Evolutionary conservation across 2,888 invertebrate species (phyloP).

Genomic region (Orthosia gracilis): DNA sequence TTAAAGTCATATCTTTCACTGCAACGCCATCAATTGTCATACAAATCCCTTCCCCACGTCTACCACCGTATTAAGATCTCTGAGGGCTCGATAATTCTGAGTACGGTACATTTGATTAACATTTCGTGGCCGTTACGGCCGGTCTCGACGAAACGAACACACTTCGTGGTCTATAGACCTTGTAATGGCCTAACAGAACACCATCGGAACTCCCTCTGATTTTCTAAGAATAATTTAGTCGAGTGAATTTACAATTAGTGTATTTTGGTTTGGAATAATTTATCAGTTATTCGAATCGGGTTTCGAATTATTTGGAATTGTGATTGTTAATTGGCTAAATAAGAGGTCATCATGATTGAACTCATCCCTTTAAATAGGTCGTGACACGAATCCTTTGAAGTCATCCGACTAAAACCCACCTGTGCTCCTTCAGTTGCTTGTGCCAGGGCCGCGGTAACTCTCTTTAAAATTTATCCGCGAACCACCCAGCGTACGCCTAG

Average conservation of each 20-base stretch:
- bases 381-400: too few relatives aligned
- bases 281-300: slow-evolving; percentile 13
- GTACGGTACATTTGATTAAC: slow-evolving; percentile 63
- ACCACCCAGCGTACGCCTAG: too few relatives aligned
- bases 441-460: too few relatives aligned
- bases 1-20: background rate
- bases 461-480: too few relatives aligned
- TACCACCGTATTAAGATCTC: slow-evolving; percentile 23
- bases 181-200: slow-evolving; percentile 29
- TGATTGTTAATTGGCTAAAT: slow-evolving; percentile 1
- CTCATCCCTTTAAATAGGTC: background rate
- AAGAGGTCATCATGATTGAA: background rate
- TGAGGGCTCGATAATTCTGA: slow-evolving; percentile 46
- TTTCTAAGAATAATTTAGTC: slow-evolving; percentile 51
- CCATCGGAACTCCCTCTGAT: slow-evolving; percentile 32
- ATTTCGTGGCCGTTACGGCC: slow-evolving; percentile 47
- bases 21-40: background rate
- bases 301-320: slow-evolving; percentile 16
- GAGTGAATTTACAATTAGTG: slow-evolving; percentile 37
- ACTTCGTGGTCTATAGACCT: slow-evolving; percentile 41
- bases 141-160: slow-evolving; percentile 55
- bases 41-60: background rate
- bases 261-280: slow-evolving; percentile 30
- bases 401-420: too few relatives aligned
- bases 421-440: too few relatives aligned